Conservation (phyloP, 2,888 invertebrate genomes). For the Dynastes tityus region DNA sequence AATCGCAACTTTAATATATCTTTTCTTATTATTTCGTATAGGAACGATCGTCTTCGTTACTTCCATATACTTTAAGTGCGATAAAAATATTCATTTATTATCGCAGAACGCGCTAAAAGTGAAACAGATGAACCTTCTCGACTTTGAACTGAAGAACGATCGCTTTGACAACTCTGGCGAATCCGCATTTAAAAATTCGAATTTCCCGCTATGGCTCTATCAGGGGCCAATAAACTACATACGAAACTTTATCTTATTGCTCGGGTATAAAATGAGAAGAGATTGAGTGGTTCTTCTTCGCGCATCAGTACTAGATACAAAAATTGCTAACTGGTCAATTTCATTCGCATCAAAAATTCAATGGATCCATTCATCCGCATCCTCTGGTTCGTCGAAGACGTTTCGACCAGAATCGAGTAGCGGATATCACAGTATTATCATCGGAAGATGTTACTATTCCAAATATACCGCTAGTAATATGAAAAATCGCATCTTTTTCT, state of each 20-base stretch:
- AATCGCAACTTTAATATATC: no score
- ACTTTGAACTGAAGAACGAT: conserved; percentile 47
- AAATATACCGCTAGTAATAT: conserved; percentile 54
- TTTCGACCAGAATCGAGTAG: conserved; percentile 1
- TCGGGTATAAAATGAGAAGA: not conserved
- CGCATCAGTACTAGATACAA: conserved; percentile 30
- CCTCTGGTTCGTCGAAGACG: not conserved
- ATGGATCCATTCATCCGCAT: conserved; percentile 24
- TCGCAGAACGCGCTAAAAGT: conserved; percentile 4
- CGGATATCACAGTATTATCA: conserved; percentile 18
- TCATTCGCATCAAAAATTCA: conserved; percentile 26
- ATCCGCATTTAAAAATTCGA: conserved; percentile 15
- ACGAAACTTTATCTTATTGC: conserved; percentile 22
- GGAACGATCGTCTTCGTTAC: no score
- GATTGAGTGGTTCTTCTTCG: not conserved
- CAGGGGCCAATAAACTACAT: conserved; percentile 49
- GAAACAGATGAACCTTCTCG: conserved; percentile 50
- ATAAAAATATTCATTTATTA: conserved; percentile 39
- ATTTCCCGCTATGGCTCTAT: conserved; percentile 37
- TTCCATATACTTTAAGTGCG: not conserved
- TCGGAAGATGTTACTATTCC: not conserved
- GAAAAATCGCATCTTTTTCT: conserved; percentile 66
- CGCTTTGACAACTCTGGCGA: not conserved
- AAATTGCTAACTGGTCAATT: conserved; percentile 9
- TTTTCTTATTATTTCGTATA: no score